Evolutionary conservation across 2,797 vertebrate species (phyloP).

Genomic region (Anisognathus igniventris): DNA sequence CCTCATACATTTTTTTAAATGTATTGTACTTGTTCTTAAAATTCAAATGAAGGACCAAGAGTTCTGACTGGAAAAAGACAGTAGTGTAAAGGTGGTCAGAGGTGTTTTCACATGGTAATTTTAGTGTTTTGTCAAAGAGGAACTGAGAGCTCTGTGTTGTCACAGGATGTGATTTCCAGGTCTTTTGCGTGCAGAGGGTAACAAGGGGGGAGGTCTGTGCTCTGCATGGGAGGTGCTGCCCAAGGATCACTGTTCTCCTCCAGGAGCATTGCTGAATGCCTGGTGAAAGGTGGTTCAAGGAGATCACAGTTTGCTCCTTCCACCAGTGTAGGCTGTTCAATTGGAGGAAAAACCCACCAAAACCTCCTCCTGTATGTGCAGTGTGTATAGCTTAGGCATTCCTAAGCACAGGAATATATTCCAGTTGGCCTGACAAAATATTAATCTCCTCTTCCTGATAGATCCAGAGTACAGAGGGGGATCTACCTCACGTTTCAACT

Average conservation of each 20-base stretch:
- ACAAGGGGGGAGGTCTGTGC: not conserved
- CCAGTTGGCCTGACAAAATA: not conserved
- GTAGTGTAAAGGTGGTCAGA: not conserved
- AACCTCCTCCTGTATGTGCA: not conserved
- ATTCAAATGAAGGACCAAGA: not conserved
- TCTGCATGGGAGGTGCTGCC: not conserved
- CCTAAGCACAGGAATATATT: not conserved
- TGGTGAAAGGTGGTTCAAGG: not conserved
- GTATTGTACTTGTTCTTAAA: not conserved
- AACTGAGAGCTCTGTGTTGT: not conserved
- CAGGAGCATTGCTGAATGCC: not conserved
- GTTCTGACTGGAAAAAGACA: not conserved
- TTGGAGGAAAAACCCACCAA: not conserved
- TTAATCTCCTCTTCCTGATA: slow-evolving; percentile 52
- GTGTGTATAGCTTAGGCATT: not conserved
- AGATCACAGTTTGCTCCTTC: not conserved
- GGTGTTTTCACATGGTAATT: not conserved
- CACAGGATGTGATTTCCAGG: not conserved
- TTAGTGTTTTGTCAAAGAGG: not conserved
- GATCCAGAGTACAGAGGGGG: slow-evolving; percentile 93
- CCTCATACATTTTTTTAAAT: not conserved
- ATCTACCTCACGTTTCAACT: slow-evolving; percentile 72
- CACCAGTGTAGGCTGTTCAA: not conserved
- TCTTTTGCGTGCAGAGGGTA: not conserved
- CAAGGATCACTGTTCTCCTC: not conserved